Conservation (phyloP, 2,888 invertebrate genomes). For the Norana najaformis region DNA sequence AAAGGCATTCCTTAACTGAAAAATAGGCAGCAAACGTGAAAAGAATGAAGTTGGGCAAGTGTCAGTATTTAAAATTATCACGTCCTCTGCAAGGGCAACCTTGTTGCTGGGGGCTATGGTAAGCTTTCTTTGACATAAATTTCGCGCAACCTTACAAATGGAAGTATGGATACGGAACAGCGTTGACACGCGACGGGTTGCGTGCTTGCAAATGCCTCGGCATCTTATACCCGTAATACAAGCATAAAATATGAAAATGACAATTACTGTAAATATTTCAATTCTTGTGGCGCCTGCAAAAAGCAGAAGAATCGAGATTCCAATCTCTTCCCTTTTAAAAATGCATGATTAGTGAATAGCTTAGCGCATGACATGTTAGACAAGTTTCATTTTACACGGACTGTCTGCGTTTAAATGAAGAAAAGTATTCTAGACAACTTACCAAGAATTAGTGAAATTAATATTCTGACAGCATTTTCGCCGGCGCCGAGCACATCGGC, state of each 20-base stretch:
- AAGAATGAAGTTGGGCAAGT: neutral
- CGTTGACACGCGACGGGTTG: neutral
- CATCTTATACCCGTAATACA: neutral
- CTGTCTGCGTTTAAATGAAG: neutral
- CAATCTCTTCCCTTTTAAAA: neutral
- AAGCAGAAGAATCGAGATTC: neutral
- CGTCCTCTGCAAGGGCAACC: neutral
- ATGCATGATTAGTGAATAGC: neutral
- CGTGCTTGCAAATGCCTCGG: neutral
- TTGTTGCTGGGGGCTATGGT: neutral
- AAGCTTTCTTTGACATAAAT: neutral
- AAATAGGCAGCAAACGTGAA: neutral
- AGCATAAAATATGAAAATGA: neutral
- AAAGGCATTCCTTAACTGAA: neutral
- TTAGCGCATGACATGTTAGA: neutral
- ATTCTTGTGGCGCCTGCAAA: neutral
- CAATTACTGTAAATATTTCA: neutral
- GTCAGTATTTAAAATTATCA: neutral
- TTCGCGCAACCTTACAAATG: neutral
- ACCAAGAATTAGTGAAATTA: constrained; percentile 36
- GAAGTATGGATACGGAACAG: neutral
- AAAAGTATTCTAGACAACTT: neutral
- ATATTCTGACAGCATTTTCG: constrained; percentile 31
- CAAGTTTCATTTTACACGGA: neutral
- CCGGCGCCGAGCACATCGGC: constrained; percentile 26